Base-by-base conservation (phyloP, 2,888 invertebrate genomes). In the Eupithecia vulgata region DNA sequence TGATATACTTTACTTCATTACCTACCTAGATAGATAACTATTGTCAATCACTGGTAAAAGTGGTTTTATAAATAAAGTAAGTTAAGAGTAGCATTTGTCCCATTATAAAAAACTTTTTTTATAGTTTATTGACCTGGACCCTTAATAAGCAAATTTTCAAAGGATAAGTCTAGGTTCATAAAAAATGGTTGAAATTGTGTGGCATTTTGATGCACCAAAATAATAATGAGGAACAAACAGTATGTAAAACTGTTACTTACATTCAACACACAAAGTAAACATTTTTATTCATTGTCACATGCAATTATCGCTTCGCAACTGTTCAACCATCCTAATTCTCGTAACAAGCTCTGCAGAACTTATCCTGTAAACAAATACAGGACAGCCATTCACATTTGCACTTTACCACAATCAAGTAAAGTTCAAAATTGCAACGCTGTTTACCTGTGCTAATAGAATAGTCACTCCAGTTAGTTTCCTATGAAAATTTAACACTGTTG, bases 391-490 rank as follows among this genome's bases (percentile, higher is more conserved):
- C 13, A 5, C 6, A 65, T 40, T 65, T 65, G 13, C 35, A 42
- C 65, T 21, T 12, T 65, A 13, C 7, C 1, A 21, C 12, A 10
- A 21, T 42, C n/a, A 25, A 3, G n/a, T 65, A 37, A 42, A 21
- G 40, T 21, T 13, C 25, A 35, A 64, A 35, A 37, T 65, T 25
- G 37, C n/a, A 37, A 65, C 21, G 40, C 21, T 13, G 70, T 66
- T 42, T 66, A 66, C 57, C 66, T 66, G 57, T 17, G 21, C 70
- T 66, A 66, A 70, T 66, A 59, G 65, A 70, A 65, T 65, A 66
- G 52, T 65, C 62, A 66, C 42, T 70, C 52, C 30, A 65, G 70
- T 70, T 70, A 70, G 65, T 70, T 70, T 48, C 52, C 65, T 52
- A 70, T 68, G 61, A 65, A 65, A 65, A 65, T 65, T 65, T 37